These are phyloP conservation scores for Dendronephthya gigantea DNA, from an alignment of 64 coral and sea anemone genomes.

Conservation along the genomic window DNA sequence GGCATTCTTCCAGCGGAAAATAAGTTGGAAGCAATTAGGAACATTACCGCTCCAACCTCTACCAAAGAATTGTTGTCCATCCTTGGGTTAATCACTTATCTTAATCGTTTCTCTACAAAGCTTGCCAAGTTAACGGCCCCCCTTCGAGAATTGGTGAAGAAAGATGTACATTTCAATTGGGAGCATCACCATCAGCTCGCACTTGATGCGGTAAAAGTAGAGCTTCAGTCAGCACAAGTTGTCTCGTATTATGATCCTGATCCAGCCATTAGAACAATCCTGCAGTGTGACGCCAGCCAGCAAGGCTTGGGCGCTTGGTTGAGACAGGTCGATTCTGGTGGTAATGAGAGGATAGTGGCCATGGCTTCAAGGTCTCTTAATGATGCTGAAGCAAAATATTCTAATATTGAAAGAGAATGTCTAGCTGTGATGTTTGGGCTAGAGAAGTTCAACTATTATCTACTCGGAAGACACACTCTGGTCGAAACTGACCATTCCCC, in stretches of 20 bases:
- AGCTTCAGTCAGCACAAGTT: background rate
- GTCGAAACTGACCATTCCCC: slow-evolving; percentile 22
- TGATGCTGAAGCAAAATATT: slow-evolving; percentile 30
- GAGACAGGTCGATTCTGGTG: slow-evolving; percentile 24
- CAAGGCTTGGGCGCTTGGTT: slow-evolving; percentile 36
- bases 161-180: slow-evolving; percentile 49
- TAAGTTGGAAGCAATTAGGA: slow-evolving; percentile 34
- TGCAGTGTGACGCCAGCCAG: slow-evolving; percentile 46
- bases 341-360: slow-evolving; percentile 39
- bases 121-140: slow-evolving; percentile 43
- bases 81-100: slow-evolving; percentile 49
- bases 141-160: slow-evolving; percentile 31
- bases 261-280: slow-evolving; percentile 11
- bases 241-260: slow-evolving; percentile 31
- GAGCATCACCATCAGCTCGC: slow-evolving; percentile 24
- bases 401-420: slow-evolving; percentile 36
- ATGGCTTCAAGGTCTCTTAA: slow-evolving; percentile 33
- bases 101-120: slow-evolving; percentile 35
- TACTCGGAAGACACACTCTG: slow-evolving; percentile 18
- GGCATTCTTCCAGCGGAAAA: slow-evolving; percentile 29
- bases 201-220: slow-evolving; percentile 22
- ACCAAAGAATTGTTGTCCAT: slow-evolving; percentile 30
- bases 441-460: slow-evolving; percentile 51
- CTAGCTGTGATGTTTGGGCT: slow-evolving; percentile 29
- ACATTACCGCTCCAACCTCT: slow-evolving; percentile 5